Conservation (phyloP, 1,140 invertebrate genomes). For the Bombus consobrinus region DNA sequence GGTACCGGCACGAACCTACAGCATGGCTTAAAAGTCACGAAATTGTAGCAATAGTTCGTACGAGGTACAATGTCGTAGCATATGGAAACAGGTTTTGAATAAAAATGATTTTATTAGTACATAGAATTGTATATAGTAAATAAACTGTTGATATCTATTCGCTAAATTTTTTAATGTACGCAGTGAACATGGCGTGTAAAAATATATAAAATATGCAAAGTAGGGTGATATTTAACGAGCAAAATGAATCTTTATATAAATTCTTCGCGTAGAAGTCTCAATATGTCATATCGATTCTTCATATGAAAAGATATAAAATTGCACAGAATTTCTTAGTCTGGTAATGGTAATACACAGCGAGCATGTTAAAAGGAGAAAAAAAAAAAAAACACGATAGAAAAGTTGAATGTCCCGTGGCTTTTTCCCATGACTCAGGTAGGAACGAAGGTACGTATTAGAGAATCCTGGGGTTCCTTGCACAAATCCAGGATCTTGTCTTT, state of each 20-base stretch:
- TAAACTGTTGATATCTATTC: not conserved
- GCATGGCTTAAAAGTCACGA: not conserved
- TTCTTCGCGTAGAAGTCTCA: too few species aligned
- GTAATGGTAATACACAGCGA: not conserved
- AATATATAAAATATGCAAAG: too few species aligned
- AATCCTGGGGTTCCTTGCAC: slow-evolving; percentile 60
- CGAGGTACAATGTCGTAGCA: not conserved
- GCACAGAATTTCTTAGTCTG: too few species aligned
- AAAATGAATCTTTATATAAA: too few species aligned
- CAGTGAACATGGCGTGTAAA: too few species aligned
- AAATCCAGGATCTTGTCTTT: slow-evolving; percentile 79
- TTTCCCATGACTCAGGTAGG: slow-evolving; percentile 79
- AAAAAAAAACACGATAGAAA: slow-evolving; percentile 44
- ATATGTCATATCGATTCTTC: not conserved
- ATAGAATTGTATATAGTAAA: not conserved
- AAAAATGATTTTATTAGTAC: not conserved
- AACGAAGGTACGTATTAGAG: slow-evolving; percentile 46
- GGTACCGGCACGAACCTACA: too few species aligned
- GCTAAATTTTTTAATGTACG: not conserved
- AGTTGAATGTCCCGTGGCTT: slow-evolving; percentile 63
- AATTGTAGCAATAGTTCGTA: not conserved
- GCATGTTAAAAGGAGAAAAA: slow-evolving; percentile 38
- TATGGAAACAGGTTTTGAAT: not conserved
- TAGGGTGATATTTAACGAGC: too few species aligned
- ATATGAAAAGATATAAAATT: not conserved